phyloP scores from a whole-genome alignment of 2,888 invertebrate genomes.

The Phania funesta region DNA sequence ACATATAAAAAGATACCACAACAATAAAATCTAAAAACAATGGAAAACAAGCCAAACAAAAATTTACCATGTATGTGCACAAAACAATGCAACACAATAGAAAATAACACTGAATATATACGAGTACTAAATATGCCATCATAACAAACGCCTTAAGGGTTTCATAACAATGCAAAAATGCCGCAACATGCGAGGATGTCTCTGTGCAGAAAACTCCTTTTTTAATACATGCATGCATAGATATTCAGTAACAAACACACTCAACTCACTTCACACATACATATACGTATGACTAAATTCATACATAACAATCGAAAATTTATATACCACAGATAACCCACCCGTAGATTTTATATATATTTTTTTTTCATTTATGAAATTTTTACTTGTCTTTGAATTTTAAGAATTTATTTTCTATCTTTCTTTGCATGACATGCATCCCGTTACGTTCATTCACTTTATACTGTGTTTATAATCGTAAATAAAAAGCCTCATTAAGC shows the following conservation, averaged over 20 bases:
- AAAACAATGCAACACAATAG: conserved; percentile 52
- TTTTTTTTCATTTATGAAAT: conserved; percentile 45
- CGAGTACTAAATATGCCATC: conserved; percentile 53
- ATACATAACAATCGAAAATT: not conserved
- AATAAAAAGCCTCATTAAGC: no score
- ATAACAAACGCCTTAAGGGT: conserved; percentile 55
- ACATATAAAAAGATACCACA: conserved; percentile 57
- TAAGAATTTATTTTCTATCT: not conserved
- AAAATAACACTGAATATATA: conserved; percentile 49
- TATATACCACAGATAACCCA: conserved; percentile 22
- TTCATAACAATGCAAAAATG: conserved; percentile 57
- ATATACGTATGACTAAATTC: not conserved
- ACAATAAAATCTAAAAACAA: conserved; percentile 60
- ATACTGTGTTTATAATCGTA: no score
- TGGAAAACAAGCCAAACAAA: conserved; percentile 26
- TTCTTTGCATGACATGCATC: not conserved
- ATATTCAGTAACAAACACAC: not conserved
- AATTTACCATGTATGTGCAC: conserved; percentile 17
- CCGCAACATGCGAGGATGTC: conserved; percentile 35
- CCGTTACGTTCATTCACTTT: not conserved
- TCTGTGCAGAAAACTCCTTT: conserved; percentile 37
- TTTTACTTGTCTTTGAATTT: conserved; percentile 13
- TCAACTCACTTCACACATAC: not conserved
- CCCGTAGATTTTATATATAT: conserved; percentile 62
- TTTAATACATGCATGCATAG: not conserved